Conservation (phyloP, 1,140 invertebrate genomes). For the Saxidomus purpurata region DNA sequence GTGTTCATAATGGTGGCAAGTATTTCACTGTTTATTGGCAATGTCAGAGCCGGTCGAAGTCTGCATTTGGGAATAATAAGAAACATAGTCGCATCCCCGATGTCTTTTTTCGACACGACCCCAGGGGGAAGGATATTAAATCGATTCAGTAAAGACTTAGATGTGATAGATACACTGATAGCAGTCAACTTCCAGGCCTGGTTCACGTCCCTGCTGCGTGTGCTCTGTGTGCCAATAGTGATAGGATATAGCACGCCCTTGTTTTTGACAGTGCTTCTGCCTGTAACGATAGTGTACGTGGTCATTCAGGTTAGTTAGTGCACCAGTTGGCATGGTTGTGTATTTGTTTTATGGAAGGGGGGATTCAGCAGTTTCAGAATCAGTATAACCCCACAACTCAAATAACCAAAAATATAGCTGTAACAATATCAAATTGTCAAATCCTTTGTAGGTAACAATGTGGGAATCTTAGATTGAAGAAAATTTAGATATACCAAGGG, state of each 20-base stretch:
- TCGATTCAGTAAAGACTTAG: conserved; percentile 89
- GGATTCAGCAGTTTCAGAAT: neutral
- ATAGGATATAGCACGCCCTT: conserved; percentile 96
- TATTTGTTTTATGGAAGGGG: conserved; percentile 75
- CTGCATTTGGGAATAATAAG: conserved; percentile 82
- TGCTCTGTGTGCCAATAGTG: conserved; percentile 94
- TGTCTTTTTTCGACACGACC: conserved; percentile 90
- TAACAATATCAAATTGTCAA: too few relatives aligned
- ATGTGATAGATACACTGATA: conserved; percentile 84
- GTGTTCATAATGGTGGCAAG: conserved; percentile 88
- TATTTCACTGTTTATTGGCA: conserved; percentile 77
- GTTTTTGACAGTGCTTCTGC: conserved; percentile 93
- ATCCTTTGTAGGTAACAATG: too few relatives aligned
- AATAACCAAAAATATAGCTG: too few relatives aligned
- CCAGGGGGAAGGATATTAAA: conserved; percentile 90
- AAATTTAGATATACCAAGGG: too few relatives aligned
- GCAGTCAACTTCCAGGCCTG: conserved; percentile 77
- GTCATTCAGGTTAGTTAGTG: conserved; percentile 84
- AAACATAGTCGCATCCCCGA: conserved; percentile 89
- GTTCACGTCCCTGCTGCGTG: conserved; percentile 87
- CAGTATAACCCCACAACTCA: too few relatives aligned
- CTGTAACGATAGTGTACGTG: conserved; percentile 87
- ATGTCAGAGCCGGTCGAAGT: conserved; percentile 78
- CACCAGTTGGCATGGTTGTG: too few relatives aligned
- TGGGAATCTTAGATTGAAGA: too few relatives aligned